phyloP scores from a whole-genome alignment of 1,140 invertebrate species.

The Trachelipus rathkii region DNA sequence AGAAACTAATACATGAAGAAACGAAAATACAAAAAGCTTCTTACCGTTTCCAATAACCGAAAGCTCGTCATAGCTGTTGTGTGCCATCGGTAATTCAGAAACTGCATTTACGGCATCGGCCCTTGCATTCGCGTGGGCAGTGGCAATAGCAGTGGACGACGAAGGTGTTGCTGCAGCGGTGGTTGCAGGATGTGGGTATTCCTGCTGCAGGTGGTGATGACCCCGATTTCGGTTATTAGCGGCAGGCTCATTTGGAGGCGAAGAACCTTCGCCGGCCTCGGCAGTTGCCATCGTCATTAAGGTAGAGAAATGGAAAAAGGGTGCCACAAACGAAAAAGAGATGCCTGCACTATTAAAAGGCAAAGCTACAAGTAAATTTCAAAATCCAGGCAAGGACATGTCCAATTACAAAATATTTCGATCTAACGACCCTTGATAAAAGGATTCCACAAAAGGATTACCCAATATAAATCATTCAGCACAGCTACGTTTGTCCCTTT shows the following conservation, averaged over 20 bases:
- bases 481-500: neutral
- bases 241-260: neutral
- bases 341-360: neutral
- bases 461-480: no score
- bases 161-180: neutral
- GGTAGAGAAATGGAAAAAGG: neutral
- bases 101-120: neutral
- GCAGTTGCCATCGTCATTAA: slow-evolving; percentile 5
- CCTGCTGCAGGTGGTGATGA: neutral
- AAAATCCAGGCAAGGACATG: neutral
- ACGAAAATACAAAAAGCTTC: neutral
- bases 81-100: neutral
- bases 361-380: neutral
- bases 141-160: neutral
- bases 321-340: neutral
- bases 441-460: no score
- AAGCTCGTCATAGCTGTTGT: slow-evolving; percentile 1
- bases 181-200: neutral
- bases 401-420: no score
- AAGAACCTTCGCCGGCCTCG: neutral
- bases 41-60: neutral
- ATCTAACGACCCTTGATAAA: no score
- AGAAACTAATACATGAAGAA: no score
- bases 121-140: neutral
- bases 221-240: neutral